Conservation (phyloP, 2,113 vertebrate species). For the Holacanthus passer region DNA sequence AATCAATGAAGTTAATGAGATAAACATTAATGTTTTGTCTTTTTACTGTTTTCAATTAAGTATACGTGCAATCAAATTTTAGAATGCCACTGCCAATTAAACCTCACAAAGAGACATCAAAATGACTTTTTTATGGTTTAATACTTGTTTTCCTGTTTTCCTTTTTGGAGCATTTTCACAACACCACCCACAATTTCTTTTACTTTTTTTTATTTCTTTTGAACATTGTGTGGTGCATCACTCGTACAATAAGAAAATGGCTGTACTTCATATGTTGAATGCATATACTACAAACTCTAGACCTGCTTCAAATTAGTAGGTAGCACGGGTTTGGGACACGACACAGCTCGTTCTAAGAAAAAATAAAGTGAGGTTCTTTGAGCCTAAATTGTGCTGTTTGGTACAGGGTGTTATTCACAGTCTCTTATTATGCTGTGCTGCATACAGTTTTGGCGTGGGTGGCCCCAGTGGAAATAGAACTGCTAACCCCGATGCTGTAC, state of each 20-base stretch:
- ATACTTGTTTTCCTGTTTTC: background rate
- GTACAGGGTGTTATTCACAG: background rate
- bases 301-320: background rate
- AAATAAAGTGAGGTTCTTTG: background rate
- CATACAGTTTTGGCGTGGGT: background rate
- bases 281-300: background rate
- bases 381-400: background rate
- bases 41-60: too few species aligned
- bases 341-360: background rate
- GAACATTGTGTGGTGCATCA: background rate
- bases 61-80: too few species aligned
- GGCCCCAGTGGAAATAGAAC: conserved; percentile 21
- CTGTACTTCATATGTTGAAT: background rate
- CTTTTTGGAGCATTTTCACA: background rate
- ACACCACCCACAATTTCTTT: background rate
- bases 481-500: background rate
- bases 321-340: background rate
- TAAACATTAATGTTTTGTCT: too few species aligned
- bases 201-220: background rate
- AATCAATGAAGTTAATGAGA: too few species aligned
- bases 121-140: too few species aligned
- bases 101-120: background rate
- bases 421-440: background rate
- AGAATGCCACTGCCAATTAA: background rate
- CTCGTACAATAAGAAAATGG: background rate